Evolutionary conservation across 2,797 vertebrate genomes (phyloP), one percentile per base, ranked within the genome.

Genomic region (Sebastolobus alascanus): DNA sequence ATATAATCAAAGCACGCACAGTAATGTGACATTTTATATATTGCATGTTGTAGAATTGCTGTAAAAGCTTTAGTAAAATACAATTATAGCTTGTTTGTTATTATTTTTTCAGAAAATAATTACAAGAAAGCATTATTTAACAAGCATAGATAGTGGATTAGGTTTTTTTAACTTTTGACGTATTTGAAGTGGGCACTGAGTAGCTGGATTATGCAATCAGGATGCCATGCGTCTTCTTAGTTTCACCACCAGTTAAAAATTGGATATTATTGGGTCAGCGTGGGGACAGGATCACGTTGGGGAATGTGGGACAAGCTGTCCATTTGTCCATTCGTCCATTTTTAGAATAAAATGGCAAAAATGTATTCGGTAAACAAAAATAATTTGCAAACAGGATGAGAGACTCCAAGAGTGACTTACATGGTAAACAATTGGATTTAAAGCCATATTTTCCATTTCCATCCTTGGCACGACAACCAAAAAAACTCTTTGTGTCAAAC

Each of bases 401-500:
- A 50, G 14, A 61, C 70, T 58, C 16, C 2, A 35, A 58, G 4
- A 54, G 18, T 38, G 58, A 59, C 66, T 69, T 64, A 6, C 11
- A 38, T 22, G 12, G 6, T 33, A 54, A 82, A 73, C 43, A 65
- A 75, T 7, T 50, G 7, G 2, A 50, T 68, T 16, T 38, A 3
- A 72, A 65, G 14, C 20, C 31, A 64, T 20, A 38, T 69, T 25
- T 55, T 22, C 38, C 0, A 25, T 43, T 80, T 75, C 37, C 7
- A 33, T 35, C 6, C 65, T 33, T 65, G 35, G 31, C 10, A 22
- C 33, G 37, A 56, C 10, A 64, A 35, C 33, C 4, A 35, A 35
- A 35, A 35, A 20, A 78, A 81, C 60, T 58, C n/a, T 64, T 38
- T 10, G n/a, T 38, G 27, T 74, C 37, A 66, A 82, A 70, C 5